Base-by-base conservation (phyloP, 2,797 vertebrate genomes). In the Eidolon dupreanum region DNA sequence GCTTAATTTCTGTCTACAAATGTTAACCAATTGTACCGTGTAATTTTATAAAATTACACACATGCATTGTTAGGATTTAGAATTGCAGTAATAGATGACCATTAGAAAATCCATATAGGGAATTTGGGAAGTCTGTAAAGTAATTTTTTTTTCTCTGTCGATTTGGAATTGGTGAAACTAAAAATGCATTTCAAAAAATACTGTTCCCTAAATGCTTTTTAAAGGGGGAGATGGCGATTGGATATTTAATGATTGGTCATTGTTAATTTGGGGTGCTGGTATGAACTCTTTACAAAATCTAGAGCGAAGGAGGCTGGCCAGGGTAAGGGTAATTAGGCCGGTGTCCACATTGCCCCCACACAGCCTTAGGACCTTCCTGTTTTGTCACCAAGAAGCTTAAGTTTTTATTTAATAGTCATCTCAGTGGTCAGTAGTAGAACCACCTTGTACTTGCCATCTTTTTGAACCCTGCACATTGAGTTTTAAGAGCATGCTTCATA, bases 41-140 rank as follows among this genome's bases (percentile, higher is more conserved):
- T 68, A 86, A 90, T 90, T 95, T 63, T 38, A 86, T 63, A 79
- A 93, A 94, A 79, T 90, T 71, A 86, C 38, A 61, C 16, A 31
- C 8, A 26, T 78, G 19, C 9, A 3, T 88, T 59, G 36, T 61
- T 95, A 53, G 65, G 41, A 19, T 24, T 84, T 59, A 74, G 82
- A 68, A 49, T 38, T 74, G 55, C 43, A 51, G 53, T 93, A 38
- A 83, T 77, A 93, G 33, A 17, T 84, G 28, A 43, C 73, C 17
- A 26, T 57, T 89, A 82, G 65, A 71, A 93, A 93, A 87, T 68
- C n/a, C 13, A 89, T 26, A 22, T 49, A 41, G 24, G 41, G 6
- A 20, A 38, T 93, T 94, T 94, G 92, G 8, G 20, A 88, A 26
- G 68, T 93, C 43, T 82, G 4, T 88, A 77, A 71, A 95, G 28